Evolutionary conservation across 2,888 invertebrate genomes (phyloP).

Genomic region (Hydriomena furcata): DNA sequence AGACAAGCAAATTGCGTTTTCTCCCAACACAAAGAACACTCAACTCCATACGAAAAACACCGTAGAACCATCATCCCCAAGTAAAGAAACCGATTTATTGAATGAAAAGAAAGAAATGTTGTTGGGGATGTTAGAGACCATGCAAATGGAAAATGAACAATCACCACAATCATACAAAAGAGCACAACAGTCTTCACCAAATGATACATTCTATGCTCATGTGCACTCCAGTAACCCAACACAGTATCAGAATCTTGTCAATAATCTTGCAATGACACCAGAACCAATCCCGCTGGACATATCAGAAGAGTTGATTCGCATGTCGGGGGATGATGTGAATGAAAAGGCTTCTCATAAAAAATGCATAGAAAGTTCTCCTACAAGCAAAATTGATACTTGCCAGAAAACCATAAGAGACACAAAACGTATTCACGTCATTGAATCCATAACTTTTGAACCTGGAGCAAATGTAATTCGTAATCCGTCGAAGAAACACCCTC

Average conservation of each 20-base stretch:
- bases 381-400: constrained; percentile 30
- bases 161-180: constrained; percentile 34
- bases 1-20: constrained; percentile 32
- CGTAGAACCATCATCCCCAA: constrained; percentile 28
- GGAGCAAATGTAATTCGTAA: constrained; percentile 16
- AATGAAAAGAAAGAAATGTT: constrained; percentile 59
- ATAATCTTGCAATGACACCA: constrained; percentile 31
- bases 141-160: constrained; percentile 46
- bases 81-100: constrained; percentile 47
- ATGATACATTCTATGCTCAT: constrained; percentile 5
- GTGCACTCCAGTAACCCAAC: constrained; percentile 1
- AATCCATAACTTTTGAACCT: constrained; percentile 62
- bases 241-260: constrained; percentile 9
- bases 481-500: constrained; percentile 3
- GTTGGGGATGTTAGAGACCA: constrained; percentile 56
- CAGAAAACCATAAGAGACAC: constrained; percentile 51
- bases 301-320: constrained; percentile 50
- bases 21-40: constrained; percentile 36
- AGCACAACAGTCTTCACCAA: constrained; percentile 22
- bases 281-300: constrained; percentile 48
- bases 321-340: constrained; percentile 37
- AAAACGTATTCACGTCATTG: constrained; percentile 65
- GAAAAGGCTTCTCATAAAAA: constrained; percentile 3
- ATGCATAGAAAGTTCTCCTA: constrained; percentile 1
- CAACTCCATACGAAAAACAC: constrained; percentile 46